Evolutionary conservation across 2,888 invertebrate genomes (phyloP).

Genomic region (Eilema depressum): DNA sequence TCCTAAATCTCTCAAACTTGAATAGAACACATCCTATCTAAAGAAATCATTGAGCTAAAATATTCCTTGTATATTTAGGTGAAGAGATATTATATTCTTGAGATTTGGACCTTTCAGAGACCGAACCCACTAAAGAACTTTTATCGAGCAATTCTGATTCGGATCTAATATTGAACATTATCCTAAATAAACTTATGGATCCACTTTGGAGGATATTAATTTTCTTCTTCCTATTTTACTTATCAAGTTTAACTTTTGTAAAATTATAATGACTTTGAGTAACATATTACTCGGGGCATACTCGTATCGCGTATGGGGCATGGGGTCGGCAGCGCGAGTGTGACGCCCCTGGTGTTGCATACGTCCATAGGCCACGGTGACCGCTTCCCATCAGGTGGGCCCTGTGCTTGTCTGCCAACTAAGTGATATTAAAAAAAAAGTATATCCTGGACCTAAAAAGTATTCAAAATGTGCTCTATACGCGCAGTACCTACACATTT

Average conservation of each 20-base stretch:
- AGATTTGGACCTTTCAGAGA: neutral
- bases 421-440: too few relatives aligned
- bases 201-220: neutral
- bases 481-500: too few relatives aligned
- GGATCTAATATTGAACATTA: constrained; percentile 3
- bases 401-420: too few relatives aligned
- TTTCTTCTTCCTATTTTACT: neutral
- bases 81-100: neutral
- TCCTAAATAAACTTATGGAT: constrained; percentile 9
- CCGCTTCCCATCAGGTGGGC: too few relatives aligned
- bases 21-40: neutral
- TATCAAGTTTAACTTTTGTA: neutral
- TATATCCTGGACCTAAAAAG: too few relatives aligned
- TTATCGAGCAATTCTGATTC: neutral
- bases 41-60: neutral
- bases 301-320: too few relatives aligned
- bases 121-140: neutral
- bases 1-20: neutral
- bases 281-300: too few relatives aligned
- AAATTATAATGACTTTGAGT: neutral
- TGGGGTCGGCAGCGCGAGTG: too few relatives aligned
- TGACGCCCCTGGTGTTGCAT: too few relatives aligned
- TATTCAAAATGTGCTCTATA: too few relatives aligned
- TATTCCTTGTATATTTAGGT: neutral
- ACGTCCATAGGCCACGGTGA: too few relatives aligned